Evolutionary conservation across 2,888 invertebrate genomes (phyloP), one percentile per base, ranked within the genome.

Genomic region (Conops quadrifasciatus): DNA sequence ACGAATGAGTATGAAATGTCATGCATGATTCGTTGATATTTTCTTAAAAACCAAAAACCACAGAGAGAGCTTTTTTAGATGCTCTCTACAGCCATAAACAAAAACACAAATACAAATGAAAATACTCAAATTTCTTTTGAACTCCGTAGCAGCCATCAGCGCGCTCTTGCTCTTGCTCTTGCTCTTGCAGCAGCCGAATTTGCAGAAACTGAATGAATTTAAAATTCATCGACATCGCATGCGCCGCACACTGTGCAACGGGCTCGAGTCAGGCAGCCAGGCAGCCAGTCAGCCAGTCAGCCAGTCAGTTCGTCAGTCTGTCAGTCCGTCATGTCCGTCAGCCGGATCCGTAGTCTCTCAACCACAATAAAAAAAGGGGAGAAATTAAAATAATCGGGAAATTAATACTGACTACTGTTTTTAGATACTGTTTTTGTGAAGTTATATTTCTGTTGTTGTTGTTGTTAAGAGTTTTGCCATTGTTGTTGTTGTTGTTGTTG

Each of bases 401-500:
- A 49, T 36, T 36, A 36, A 36, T 36, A 36, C 36, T 9, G 36
- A 36, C 36, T 36, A 36, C 36, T 36, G 36, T 36, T 36, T 36
- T 36, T 36, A 36, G 36, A 7, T 36, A 36, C 9, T 36, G 36
- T 36, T 36, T 36, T 36, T 36, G 36, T 36, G 9, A 36, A 7
- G 36, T 36, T 36, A 36, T 36, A 7, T 36, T 36, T 36, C 4
- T 7, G 36, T 49, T 49, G 19, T 49, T 49, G 19, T 19, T 49
- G 49, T 49, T 49, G 49, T 16, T 11, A 19, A 5, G 15, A 4
- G 3, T 19, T 26, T 30, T 62, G 30, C 26, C n/a, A 36, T 62
- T 30, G 36, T 62, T 30, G 36, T 62, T 62, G 30, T 36, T 62
- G 36, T 36, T 62, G 30, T 30, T 62, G 30, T 36, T 26, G 19